phyloP scores from a whole-genome alignment of 2,888 invertebrate genomes.

The Melanophora roralis region DNA sequence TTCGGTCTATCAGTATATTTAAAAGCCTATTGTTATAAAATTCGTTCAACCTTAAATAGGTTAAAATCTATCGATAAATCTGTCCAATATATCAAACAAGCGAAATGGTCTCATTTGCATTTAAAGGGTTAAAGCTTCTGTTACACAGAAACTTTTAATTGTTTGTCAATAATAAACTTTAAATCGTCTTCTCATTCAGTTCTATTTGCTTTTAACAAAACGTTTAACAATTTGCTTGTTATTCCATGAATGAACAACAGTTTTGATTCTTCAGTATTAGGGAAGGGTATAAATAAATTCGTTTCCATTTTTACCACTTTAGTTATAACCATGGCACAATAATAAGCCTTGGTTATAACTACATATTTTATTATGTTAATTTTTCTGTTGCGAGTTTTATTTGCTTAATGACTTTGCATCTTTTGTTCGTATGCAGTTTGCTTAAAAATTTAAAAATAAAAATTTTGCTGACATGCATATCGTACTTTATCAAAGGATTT shows the following conservation, averaged over 20 bases:
- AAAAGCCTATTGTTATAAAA: no score
- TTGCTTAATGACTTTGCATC: conserved; percentile 41
- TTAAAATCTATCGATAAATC: no score
- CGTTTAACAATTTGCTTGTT: conserved; percentile 34
- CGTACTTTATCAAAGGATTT: conserved; percentile 49
- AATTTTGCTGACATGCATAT: conserved; percentile 11
- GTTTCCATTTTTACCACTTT: no score
- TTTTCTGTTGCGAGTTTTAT: conserved; percentile 3
- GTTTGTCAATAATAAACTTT: conserved; percentile 39
- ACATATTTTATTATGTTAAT: neutral
- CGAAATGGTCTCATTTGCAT: no score
- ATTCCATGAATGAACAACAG: conserved; percentile 22
- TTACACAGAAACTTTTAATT: no score
- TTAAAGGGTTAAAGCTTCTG: no score
- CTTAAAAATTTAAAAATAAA: neutral
- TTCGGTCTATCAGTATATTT: no score
- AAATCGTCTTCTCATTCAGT: conserved; percentile 18
- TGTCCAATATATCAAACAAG: no score
- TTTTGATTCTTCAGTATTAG: neutral
- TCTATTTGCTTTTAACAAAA: conserved; percentile 25
- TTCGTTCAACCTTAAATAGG: no score
- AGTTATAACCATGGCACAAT: no score
- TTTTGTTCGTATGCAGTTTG: conserved; percentile 1
- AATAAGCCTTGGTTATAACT: no score
- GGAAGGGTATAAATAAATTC: neutral